Evolutionary conservation across 2,888 invertebrate species (phyloP), one percentile per base, ranked within the genome.

Genomic region (Amblyjoppa proteus): DNA sequence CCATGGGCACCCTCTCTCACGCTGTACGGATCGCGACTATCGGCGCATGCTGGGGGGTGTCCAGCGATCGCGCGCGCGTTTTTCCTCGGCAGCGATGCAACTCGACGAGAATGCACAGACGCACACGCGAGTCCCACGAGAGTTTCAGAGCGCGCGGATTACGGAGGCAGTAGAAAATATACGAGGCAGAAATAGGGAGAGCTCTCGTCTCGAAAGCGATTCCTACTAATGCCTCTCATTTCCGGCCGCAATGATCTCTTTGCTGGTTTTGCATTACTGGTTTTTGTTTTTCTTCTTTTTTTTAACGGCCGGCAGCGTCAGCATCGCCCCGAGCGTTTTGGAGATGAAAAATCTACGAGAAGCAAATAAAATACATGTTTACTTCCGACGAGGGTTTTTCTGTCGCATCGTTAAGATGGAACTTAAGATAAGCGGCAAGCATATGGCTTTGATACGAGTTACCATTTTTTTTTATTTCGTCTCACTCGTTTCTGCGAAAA

Each of bases 141-240:
- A 81, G 53, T 70, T 45, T 51, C 25, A 56, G 61, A 68, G 31
- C 56, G 64, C 25, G 38, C 66, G 71, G 64, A 82, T 79, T 75
- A 73, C 77, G 69, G 77, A 68, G 51, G 25, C 16, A 53, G 76
- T 68, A 56, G 66, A 77, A 77, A 77, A 53, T 68, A 25, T 7
- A 56, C 5, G 34, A 45, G 66, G 49, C 71, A 77, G 79, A 82
- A 71, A 70, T 77, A 58, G 76, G 61, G 56, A 80, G 76, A 49
- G 61, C 53, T 84, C 86, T 49, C 45, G 45, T 49, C 87, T 88
- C 87, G 88, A 89, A 88, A 88, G 89, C 88, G 87, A 90, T 90
- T 88, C 87, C 87, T 88, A 84, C 76, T 80, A 81, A 69, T 73
- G 86, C 84, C 41, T 81, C 77, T 83, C 83, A 77, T 88, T 88